A percentile compares a stretch with the other conserved stretches of the same genome.
Evolutionary conservation across 2,797 vertebrate species (phyloP).

Genomic region (Masticophis lateralis): DNA sequence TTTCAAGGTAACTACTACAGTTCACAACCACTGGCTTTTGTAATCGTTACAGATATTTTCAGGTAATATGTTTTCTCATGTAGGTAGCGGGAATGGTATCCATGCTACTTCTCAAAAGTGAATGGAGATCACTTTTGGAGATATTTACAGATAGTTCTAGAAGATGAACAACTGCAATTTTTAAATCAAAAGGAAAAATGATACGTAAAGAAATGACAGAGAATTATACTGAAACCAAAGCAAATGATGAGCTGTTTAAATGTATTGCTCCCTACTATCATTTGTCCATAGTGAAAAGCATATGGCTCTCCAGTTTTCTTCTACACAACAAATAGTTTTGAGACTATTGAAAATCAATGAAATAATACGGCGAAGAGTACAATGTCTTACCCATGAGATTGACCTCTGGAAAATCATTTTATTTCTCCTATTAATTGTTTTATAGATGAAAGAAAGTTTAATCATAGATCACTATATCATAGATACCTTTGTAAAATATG

Average conservation of each 20-base stretch:
- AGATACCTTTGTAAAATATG: background rate
- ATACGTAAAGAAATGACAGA: background rate
- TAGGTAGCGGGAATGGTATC: background rate
- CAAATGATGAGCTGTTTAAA: background rate
- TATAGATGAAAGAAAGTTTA: background rate
- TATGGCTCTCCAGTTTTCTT: background rate
- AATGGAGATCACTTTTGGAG: background rate
- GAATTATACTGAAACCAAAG: background rate
- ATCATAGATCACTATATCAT: background rate
- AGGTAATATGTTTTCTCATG: background rate
- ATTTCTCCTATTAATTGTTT: background rate
- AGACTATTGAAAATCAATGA: background rate
- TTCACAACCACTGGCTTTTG: conserved; percentile 25
- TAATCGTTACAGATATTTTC: conserved; percentile 13
- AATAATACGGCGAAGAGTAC: background rate
- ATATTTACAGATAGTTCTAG: conserved; percentile 43
- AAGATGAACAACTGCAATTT: conserved; percentile 42
- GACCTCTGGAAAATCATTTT: background rate
- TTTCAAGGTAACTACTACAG: conserved; percentile 7
- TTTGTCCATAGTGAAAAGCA: background rate
- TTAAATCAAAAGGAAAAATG: background rate
- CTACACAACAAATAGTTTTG: background rate
- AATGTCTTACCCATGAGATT: background rate
- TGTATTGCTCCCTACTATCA: background rate
- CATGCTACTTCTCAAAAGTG: background rate